Evolutionary conservation across 2,888 invertebrate species (phyloP).

Genomic region (Morpho deidamia): DNA sequence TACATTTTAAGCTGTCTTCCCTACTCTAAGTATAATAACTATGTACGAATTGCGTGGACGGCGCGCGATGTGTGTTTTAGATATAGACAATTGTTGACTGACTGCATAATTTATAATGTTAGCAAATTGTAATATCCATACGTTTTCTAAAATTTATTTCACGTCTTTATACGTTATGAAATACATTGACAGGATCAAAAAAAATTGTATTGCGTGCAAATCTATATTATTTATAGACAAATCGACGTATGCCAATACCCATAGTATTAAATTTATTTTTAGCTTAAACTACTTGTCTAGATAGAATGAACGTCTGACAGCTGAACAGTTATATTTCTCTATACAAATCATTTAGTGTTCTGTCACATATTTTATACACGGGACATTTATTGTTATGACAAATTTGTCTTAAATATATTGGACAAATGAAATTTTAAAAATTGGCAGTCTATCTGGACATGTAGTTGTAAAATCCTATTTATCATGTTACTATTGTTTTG

Average conservation of each 20-base stretch:
- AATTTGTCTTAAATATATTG: too few species aligned
- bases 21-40: too few species aligned
- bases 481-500: slow-evolving; percentile 36
- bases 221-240: slow-evolving; percentile 37
- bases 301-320: too few species aligned
- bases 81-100: slow-evolving; percentile 51
- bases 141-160: slow-evolving; percentile 46
- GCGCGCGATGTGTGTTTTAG: slow-evolving; percentile 14
- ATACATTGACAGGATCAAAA: slow-evolving; percentile 72
- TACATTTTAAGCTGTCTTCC: too few species aligned
- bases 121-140: slow-evolving; percentile 45
- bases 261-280: too few species aligned
- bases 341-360: too few species aligned
- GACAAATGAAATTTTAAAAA: too few species aligned
- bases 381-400: too few species aligned
- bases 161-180: slow-evolving; percentile 33
- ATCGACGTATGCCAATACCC: slow-evolving; percentile 20
- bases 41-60: too few species aligned
- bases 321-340: too few species aligned
- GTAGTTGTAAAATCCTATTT: slow-evolving; percentile 40
- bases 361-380: too few species aligned
- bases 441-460: background rate
- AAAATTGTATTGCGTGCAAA: slow-evolving; percentile 63
- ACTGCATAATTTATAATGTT: slow-evolving; percentile 64
- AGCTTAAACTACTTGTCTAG: too few species aligned